Conservation (phyloP, 2,888 invertebrate genomes). For the Tetheella fluctuosa region DNA sequence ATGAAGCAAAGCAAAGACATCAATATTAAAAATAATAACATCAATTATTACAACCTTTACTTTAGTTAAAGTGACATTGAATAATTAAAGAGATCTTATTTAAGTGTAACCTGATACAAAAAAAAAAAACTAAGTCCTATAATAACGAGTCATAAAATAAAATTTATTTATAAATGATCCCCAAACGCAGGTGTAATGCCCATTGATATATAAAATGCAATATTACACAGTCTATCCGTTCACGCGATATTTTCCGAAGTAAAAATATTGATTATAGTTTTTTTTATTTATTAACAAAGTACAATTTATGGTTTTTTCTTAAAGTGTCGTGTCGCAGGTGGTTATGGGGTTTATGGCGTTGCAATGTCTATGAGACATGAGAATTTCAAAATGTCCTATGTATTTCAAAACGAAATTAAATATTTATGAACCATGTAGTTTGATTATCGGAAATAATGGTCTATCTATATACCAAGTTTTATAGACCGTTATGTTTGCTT, state of each 20-base stretch:
- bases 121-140: background rate
- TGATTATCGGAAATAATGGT: too few species aligned
- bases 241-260: background rate
- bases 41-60: too few species aligned
- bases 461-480: too few species aligned
- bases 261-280: background rate
- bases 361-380: background rate
- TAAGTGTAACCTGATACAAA: background rate
- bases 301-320: background rate
- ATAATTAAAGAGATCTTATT: background rate
- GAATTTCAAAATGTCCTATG: background rate
- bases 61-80: too few species aligned
- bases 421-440: too few species aligned
- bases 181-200: background rate
- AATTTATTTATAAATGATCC: background rate
- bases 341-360: background rate
- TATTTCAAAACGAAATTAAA: background rate
- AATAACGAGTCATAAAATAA: conserved; percentile 3
- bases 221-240: background rate
- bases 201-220: background rate
- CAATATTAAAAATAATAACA: too few species aligned
- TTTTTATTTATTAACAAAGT: conserved; percentile 1
- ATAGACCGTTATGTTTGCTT: too few species aligned
- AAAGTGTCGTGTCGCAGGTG: background rate
- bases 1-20: too few species aligned